Conservation (phyloP, 2,113 vertebrate genomes). For the Ptilonorhynchus violaceus region DNA sequence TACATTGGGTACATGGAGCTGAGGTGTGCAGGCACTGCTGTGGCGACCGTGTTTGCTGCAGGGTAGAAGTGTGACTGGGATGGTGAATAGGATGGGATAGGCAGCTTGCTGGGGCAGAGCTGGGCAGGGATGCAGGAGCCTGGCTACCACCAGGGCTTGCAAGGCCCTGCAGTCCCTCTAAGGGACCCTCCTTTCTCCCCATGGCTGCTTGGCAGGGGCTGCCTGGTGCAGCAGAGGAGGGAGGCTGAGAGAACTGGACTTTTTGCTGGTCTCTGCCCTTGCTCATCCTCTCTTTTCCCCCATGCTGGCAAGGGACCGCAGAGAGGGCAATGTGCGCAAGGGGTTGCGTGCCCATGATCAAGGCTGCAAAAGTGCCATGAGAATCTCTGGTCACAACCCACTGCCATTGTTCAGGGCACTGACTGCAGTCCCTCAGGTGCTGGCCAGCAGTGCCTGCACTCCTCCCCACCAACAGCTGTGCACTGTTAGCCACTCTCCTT, state of each 20-base stretch:
- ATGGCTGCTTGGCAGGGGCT: neutral
- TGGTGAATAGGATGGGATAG: neutral
- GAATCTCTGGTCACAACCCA: fast-evolving
- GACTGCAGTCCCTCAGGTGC: neutral
- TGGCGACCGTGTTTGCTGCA: neutral
- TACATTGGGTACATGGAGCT: neutral
- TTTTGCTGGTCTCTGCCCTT: neutral
- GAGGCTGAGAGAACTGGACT: neutral
- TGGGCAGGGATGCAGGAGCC: neutral
- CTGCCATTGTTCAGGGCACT: neutral
- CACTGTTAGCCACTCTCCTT: neutral
- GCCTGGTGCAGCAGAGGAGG: neutral
- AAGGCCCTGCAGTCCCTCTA: neutral
- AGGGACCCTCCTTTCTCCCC: neutral
- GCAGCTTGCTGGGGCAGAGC: neutral
- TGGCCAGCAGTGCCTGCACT: neutral
- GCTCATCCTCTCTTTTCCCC: neutral
- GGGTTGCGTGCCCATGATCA: neutral
- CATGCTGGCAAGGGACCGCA: neutral
- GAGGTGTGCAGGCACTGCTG: neutral
- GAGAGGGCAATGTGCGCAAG: fast-evolving
- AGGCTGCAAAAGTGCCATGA: neutral
- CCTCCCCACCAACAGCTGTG: neutral
- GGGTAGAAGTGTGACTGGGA: neutral
- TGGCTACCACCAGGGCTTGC: neutral